phyloP scores from a whole-genome alignment of 2,888 invertebrate genomes.

The Myopa testacea region DNA sequence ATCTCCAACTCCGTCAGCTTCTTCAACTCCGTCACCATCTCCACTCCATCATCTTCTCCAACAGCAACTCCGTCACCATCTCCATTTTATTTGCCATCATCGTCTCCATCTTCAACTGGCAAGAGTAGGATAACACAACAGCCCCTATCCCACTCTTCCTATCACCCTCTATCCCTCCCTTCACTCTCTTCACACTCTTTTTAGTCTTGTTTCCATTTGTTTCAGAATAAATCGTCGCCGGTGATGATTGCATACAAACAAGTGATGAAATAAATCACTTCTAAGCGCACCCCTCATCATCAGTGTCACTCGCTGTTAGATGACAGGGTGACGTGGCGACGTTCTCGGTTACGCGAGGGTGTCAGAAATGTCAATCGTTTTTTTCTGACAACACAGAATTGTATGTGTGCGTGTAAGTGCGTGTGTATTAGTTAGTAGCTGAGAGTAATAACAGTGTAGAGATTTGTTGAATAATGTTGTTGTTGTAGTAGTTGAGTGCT shows the following conservation, averaged over 20 bases:
- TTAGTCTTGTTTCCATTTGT: not conserved
- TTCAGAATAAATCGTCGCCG: constrained; percentile 36
- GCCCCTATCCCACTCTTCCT: too few species aligned
- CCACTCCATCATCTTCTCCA: not conserved
- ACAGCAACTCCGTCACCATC: not conserved
- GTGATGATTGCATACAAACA: constrained; percentile 47
- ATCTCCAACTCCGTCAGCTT: not conserved
- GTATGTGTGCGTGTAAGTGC: not conserved
- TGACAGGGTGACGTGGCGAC: constrained; percentile 46
- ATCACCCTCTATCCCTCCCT: not conserved
- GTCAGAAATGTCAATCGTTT: constrained; percentile 64
- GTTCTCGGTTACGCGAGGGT: constrained; percentile 64
- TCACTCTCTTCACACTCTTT: not conserved
- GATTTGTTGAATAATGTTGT: constrained; percentile 1
- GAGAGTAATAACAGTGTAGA: not conserved
- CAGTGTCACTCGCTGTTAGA: constrained; percentile 17
- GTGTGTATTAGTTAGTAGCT: not conserved
- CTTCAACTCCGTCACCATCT: not conserved
- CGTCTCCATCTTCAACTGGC: too few species aligned
- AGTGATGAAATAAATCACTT: constrained; percentile 66
- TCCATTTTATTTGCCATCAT: not conserved
- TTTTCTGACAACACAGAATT: constrained; percentile 1
- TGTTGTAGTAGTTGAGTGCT: not conserved
- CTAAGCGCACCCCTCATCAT: constrained; percentile 34
- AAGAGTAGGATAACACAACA: too few species aligned